A percentile compares a stretch with the other conserved stretches of the same genome.
Evolutionary conservation across 2,797 vertebrate species (phyloP).

Genomic region (Melanotaenia maccullochi): DNA sequence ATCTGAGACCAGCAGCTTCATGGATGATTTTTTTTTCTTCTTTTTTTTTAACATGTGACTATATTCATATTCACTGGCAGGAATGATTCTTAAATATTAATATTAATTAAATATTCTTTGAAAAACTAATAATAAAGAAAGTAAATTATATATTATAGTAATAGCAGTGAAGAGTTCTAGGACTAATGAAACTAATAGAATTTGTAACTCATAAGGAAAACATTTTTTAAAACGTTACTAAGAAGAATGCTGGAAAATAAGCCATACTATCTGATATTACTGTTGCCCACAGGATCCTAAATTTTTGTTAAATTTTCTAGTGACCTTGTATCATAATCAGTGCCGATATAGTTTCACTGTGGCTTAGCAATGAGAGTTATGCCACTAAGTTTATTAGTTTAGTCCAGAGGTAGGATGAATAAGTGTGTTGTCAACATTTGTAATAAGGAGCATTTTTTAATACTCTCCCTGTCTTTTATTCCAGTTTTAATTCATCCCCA

Average conservation of each 20-base stretch:
- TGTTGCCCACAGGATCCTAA: neutral
- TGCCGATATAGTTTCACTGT: neutral
- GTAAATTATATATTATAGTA: too few relatives aligned
- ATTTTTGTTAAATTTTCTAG: slow-evolving; percentile 10
- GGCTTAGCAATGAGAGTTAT: neutral
- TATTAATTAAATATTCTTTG: too few relatives aligned
- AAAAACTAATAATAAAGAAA: too few relatives aligned
- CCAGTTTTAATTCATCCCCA: too few relatives aligned
- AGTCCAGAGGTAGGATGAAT: neutral
- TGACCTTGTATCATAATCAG: slow-evolving; percentile 18
- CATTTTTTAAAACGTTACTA: too few relatives aligned
- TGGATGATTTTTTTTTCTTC: neutral
- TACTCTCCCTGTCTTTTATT: neutral
- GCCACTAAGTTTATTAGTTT: slow-evolving; percentile 16
- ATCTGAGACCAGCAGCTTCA: neutral
- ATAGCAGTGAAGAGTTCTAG: too few relatives aligned
- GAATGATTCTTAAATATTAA: too few relatives aligned
- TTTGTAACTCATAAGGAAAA: too few relatives aligned
- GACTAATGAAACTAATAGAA: too few relatives aligned
- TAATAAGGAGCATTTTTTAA: neutral
- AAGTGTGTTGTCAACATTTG: neutral
- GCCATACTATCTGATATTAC: too few relatives aligned
- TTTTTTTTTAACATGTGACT: neutral
- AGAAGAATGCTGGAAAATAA: too few relatives aligned
- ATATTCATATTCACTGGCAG: too few relatives aligned